phyloP scores from a whole-genome alignment of 2,113 vertebrate species.

The Scomber colias region DNA sequence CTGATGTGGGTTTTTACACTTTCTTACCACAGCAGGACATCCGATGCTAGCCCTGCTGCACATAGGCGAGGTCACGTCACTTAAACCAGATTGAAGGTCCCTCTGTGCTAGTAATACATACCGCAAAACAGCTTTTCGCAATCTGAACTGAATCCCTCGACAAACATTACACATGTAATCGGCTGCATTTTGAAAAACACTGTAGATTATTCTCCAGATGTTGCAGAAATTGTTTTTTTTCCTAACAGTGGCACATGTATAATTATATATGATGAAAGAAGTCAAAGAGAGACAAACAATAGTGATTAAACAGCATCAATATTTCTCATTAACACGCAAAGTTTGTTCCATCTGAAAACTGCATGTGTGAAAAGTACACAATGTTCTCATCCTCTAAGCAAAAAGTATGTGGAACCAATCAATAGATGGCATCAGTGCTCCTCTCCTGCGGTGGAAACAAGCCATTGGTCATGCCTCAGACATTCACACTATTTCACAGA shows the following conservation, averaged over 20 bases:
- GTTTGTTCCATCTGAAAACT: not conserved
- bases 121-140: slow-evolving; percentile 41
- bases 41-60: not conserved
- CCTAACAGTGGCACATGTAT: too few species aligned
- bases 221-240: not conserved
- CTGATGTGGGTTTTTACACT: not conserved
- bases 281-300: not conserved
- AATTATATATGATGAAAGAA: not conserved
- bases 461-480: not conserved
- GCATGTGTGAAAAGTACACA: slow-evolving; percentile 31
- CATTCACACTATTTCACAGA: not conserved
- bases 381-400: slow-evolving; percentile 32
- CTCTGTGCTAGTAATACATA: not conserved
- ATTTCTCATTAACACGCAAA: not conserved
- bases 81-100: not conserved
- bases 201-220: too few species aligned
- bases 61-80: not conserved
- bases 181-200: not conserved
- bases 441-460: not conserved
- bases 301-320: not conserved
- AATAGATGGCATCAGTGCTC: slow-evolving; percentile 12
- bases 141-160: slow-evolving; percentile 1
- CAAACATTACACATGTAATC: slow-evolving; percentile 3
- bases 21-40: not conserved
- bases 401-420: slow-evolving; percentile 51